These are phyloP conservation scores for Diarsia dahlii DNA, from an alignment of 2,888 invertebrate species.

Conservation along the genomic window DNA sequence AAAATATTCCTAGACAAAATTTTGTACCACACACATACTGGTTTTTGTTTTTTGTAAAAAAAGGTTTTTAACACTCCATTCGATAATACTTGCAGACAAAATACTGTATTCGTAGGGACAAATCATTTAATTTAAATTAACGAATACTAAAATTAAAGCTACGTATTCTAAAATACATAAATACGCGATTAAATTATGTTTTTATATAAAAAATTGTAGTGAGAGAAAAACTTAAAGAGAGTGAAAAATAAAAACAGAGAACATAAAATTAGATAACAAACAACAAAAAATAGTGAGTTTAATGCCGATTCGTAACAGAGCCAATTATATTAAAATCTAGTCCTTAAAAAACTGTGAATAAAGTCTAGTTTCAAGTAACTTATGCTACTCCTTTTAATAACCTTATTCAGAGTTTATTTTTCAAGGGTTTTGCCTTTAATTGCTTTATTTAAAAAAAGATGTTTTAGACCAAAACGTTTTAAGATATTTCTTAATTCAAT, in stretches of 20 bases:
- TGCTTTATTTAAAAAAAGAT: constrained; percentile 33
- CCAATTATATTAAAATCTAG: constrained; percentile 52
- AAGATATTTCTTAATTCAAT: constrained; percentile 57
- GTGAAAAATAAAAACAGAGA: constrained; percentile 80
- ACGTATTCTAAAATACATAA: constrained; percentile 87
- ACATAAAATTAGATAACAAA: constrained; percentile 89
- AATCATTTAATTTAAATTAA: constrained; percentile 76
- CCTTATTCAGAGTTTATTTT: constrained; percentile 37
- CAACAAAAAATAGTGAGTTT: constrained; percentile 87
- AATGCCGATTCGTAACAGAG: constrained; percentile 72
- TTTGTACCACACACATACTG: constrained; percentile 74
- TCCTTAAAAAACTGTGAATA: constrained; percentile 22
- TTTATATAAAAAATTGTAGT: constrained; percentile 73
- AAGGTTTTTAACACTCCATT: constrained; percentile 79
- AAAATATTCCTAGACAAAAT: constrained; percentile 59
- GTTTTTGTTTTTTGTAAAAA: constrained; percentile 59
- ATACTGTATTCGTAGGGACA: constrained; percentile 77
- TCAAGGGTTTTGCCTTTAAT: constrained; percentile 12
- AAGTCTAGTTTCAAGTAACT: not conserved
- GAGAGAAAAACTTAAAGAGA: constrained; percentile 72
- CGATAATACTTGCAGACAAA: constrained; percentile 75
- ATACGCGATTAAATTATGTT: constrained; percentile 83
- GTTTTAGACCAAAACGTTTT: constrained; percentile 63
- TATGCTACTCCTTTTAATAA: not conserved
- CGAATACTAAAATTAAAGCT: constrained; percentile 86